A percentile compares a stretch with the other conserved stretches of the same genome.
Conservation (phyloP, 2,113 vertebrate species). For the Oxyruncus cristatus region DNA sequence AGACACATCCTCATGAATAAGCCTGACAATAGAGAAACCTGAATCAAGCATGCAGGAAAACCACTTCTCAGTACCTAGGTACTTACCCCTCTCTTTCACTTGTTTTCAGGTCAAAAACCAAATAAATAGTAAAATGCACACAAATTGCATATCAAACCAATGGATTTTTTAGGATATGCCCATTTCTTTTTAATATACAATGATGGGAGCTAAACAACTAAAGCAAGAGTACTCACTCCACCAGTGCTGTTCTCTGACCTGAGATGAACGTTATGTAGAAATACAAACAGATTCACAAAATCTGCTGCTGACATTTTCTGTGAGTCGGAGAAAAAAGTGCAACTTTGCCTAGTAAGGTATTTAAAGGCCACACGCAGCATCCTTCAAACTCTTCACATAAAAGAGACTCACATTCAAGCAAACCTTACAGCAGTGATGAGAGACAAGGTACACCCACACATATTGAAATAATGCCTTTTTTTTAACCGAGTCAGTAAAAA, state of each 20-base stretch:
- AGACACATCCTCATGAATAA: conserved; percentile 13
- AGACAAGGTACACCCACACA: background rate
- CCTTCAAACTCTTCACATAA: background rate
- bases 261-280: background rate
- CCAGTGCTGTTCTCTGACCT: background rate
- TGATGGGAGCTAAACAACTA: background rate
- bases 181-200: background rate
- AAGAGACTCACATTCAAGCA: background rate
- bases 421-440: background rate
- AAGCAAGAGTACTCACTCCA: background rate
- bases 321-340: background rate
- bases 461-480: background rate
- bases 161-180: background rate
- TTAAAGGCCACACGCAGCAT: background rate
- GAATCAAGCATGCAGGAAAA: background rate
- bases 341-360: background rate
- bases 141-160: background rate
- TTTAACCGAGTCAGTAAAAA: background rate
- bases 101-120: background rate
- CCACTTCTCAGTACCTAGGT: background rate
- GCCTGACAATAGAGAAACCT: background rate
- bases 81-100: background rate
- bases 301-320: background rate
- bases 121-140: background rate
- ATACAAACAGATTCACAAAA: background rate